Evolutionary conservation across 2,888 invertebrate species (phyloP).

Genomic region (Mesoligia furuncula): DNA sequence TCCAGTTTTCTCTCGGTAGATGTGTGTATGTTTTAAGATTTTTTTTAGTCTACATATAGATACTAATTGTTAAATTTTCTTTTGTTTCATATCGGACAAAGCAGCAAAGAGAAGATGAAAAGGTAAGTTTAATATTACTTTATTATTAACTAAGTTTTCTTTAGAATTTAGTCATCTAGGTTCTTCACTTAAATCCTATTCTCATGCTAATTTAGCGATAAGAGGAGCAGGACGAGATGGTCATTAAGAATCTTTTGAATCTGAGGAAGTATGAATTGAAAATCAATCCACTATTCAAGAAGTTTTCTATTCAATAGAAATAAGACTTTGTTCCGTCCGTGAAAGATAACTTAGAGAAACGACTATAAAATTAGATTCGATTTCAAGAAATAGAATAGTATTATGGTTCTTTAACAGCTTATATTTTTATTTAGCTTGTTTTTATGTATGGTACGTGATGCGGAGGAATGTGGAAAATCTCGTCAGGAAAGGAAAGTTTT

Average conservation of each 20-base stretch:
- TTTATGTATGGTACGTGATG: not conserved
- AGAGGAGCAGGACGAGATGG: conserved; percentile 5
- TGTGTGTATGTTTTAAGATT: not conserved
- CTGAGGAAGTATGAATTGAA: conserved; percentile 29
- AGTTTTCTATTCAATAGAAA: conserved; percentile 26
- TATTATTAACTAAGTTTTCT: not conserved
- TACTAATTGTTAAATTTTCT: conserved; percentile 26
- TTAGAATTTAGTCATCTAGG: not conserved
- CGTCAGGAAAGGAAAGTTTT: not conserved
- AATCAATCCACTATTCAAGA: conserved; percentile 45
- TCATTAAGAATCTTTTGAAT: conserved; percentile 43
- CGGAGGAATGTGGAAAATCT: not conserved
- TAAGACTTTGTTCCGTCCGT: conserved; percentile 23
- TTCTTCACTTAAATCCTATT: conserved; percentile 17
- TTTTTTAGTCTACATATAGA: too few relatives aligned
- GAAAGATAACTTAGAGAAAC: conserved; percentile 1
- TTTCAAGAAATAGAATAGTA: not conserved
- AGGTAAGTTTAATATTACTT: conserved; percentile 79
- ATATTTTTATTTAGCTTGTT: not conserved
- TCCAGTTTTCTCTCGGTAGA: not conserved
- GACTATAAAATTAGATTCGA: not conserved
- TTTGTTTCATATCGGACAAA: conserved; percentile 81
- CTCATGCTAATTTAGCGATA: conserved; percentile 34
- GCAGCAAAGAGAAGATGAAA: conserved; percentile 81
- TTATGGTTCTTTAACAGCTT: not conserved